These are phyloP conservation scores for Therioaphis trifolii DNA, from an alignment of 2,888 invertebrate genomes.

Conservation along the genomic window DNA sequence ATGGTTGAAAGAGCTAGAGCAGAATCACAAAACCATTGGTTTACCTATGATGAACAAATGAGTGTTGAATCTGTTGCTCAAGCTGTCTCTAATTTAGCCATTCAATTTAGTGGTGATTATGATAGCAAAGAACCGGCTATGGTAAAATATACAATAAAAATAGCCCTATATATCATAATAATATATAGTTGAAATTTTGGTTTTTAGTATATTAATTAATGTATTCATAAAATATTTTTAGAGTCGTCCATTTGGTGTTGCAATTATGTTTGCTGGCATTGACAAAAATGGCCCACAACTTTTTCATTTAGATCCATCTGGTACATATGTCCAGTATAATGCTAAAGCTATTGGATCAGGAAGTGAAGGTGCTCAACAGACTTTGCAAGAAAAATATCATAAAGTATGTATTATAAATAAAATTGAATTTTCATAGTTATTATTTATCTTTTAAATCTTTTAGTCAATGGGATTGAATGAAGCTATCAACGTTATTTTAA, in stretches of 20 bases:
- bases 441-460: conserved; percentile 62
- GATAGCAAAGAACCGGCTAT: conserved; percentile 88
- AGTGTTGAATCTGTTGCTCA: conserved; percentile 97
- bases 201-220: not conserved
- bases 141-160: conserved; percentile 68
- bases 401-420: conserved; percentile 68
- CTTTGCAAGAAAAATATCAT: conserved; percentile 78
- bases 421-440: not conserved
- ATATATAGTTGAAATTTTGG: not conserved
- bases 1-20: conserved; percentile 93
- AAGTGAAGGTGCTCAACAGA: conserved; percentile 98
- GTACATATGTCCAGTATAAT: conserved; percentile 97
- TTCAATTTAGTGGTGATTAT: conserved; percentile 98
- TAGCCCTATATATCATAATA: not conserved
- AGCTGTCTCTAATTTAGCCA: conserved; percentile 98
- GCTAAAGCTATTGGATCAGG: conserved; percentile 99
- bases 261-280: conserved; percentile 93
- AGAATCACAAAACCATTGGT: conserved; percentile 99
- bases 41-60: conserved; percentile 96
- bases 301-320: conserved; percentile 99
- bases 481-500: conserved; percentile 89
- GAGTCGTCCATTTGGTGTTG: conserved; percentile 94
- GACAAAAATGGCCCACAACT: conserved; percentile 95
- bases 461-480: conserved; percentile 93
- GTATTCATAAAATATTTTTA: conserved; percentile 58